Evolutionary conservation across 2,113 vertebrate genomes (phyloP).

Genomic region (Ceratotherium simum): DNA sequence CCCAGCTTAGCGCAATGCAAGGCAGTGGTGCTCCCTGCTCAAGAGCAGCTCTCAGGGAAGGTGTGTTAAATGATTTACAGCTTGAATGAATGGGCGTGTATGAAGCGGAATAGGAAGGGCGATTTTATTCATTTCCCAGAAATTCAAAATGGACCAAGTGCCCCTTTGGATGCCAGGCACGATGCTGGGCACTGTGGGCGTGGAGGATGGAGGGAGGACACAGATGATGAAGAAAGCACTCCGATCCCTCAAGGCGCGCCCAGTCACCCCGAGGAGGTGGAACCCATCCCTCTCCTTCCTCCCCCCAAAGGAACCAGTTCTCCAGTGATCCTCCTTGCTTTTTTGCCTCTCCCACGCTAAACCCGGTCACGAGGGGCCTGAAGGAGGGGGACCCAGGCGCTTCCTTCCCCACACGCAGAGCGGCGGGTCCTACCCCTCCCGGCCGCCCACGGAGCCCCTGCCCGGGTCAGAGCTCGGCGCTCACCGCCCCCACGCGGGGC

Average conservation of each 20-base stretch:
- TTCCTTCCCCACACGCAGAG: neutral
- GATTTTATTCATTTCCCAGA: neutral
- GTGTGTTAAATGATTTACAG: neutral
- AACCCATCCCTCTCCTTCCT: slow-evolving; percentile 3
- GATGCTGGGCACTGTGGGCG: neutral
- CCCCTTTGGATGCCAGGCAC: neutral
- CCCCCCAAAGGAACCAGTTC: slow-evolving; percentile 54
- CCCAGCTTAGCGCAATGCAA: neutral
- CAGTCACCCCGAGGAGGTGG: slow-evolving; percentile 34
- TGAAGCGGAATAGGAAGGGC: neutral
- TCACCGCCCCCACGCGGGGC: slow-evolving; percentile 34
- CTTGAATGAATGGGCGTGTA: slow-evolving; percentile 37
- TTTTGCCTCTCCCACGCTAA: slow-evolving; percentile 72
- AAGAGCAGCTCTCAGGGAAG: neutral
- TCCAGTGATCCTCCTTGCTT: slow-evolving; percentile 62
- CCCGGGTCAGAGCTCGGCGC: neutral
- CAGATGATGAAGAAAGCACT: neutral
- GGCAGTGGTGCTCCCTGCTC: neutral
- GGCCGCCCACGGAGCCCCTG: neutral
- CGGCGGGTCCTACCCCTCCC: neutral
- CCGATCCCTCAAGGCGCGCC: neutral
- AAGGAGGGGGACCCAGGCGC: slow-evolving; percentile 50
- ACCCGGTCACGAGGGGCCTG: slow-evolving; percentile 69
- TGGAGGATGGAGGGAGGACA: neutral
- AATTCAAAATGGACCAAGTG: neutral